Conservation (phyloP, 2,888 invertebrate species). For the Augiades crinisus region DNA sequence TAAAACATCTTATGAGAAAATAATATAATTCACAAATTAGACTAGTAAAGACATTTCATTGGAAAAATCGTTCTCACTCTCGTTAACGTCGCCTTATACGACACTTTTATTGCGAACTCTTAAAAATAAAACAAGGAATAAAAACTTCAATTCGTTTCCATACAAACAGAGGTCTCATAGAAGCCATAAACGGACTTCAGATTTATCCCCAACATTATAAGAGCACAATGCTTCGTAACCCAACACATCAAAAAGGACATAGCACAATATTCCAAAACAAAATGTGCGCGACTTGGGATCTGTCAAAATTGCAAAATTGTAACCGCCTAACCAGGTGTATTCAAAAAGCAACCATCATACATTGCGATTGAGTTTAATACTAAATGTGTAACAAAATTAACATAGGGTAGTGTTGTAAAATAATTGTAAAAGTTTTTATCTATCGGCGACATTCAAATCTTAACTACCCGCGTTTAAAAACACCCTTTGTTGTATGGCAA, state of each 20-base stretch:
- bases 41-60: background rate
- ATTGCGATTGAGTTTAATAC: slow-evolving; percentile 32
- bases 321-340: slow-evolving; percentile 27
- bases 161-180: slow-evolving; percentile 62
- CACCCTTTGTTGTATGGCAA: slow-evolving; percentile 34
- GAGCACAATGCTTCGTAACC: slow-evolving; percentile 61
- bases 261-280: slow-evolving; percentile 61
- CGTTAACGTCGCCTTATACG: slow-evolving; percentile 42
- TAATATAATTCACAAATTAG: background rate
- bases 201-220: slow-evolving; percentile 67
- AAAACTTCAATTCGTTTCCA: slow-evolving; percentile 66
- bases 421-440: slow-evolving; percentile 69
- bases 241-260: slow-evolving; percentile 65
- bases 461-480: slow-evolving; percentile 35
- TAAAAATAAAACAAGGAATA: slow-evolving; percentile 63
- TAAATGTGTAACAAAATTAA: slow-evolving; percentile 15
- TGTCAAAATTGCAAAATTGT: slow-evolving; percentile 34
- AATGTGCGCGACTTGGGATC: slow-evolving; percentile 56
- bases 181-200: slow-evolving; percentile 68
- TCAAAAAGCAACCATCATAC: slow-evolving; percentile 35
- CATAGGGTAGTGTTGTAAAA: slow-evolving; percentile 40
- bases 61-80: slow-evolving; percentile 18
- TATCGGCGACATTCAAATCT: slow-evolving; percentile 59
- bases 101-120: slow-evolving; percentile 37
- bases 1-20: no score